Evolutionary conservation across 2,113 vertebrate species (phyloP).

Genomic region (Halcyon senegalensis): DNA sequence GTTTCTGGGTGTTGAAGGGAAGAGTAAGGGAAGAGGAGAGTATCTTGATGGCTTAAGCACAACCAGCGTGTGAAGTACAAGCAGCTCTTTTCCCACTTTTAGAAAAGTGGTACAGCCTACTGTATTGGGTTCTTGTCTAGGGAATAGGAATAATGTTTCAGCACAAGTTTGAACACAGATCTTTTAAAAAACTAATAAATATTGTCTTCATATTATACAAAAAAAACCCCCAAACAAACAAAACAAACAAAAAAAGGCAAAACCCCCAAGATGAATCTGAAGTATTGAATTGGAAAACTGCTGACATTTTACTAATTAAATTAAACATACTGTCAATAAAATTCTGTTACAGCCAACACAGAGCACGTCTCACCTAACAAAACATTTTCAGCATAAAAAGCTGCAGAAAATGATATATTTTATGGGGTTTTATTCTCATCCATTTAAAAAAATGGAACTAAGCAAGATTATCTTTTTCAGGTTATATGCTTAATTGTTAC

Average conservation of each 20-base stretch:
- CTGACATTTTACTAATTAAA: neutral
- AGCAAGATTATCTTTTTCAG: neutral
- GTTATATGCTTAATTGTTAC: neutral
- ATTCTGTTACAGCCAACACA: neutral
- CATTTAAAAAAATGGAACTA: neutral
- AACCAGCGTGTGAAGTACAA: neutral
- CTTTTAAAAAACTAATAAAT: neutral
- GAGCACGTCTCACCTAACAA: neutral
- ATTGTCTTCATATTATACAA: neutral
- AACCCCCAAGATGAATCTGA: neutral
- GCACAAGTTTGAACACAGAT: neutral
- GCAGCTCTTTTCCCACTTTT: neutral
- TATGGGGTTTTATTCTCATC: neutral
- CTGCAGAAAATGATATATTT: accelerated
- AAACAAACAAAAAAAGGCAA: neutral
- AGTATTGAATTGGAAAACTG: neutral
- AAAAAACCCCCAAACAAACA: neutral
- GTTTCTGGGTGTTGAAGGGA: neutral
- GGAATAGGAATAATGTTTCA: neutral
- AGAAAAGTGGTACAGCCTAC: neutral
- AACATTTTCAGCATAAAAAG: neutral
- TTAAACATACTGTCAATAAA: neutral
- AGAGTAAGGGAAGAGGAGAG: neutral
- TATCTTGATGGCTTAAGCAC: neutral
- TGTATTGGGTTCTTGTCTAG: neutral